phyloP scores from a whole-genome alignment of 1,140 invertebrate genomes.

The Papilio polyxenes region DNA sequence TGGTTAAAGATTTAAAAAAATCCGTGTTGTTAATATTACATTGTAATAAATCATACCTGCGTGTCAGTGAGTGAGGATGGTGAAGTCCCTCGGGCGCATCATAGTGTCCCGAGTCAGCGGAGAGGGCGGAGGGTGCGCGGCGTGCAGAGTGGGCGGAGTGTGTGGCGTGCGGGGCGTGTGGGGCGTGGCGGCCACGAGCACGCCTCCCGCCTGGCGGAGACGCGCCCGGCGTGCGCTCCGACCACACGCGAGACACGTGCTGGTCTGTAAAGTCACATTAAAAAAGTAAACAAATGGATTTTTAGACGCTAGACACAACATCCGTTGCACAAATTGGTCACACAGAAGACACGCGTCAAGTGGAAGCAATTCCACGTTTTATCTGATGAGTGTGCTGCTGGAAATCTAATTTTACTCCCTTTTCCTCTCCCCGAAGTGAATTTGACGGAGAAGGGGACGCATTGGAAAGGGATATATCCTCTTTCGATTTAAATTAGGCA shows the following conservation, averaged over 20 bases:
- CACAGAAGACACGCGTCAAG: too few species aligned
- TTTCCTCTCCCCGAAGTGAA: too few species aligned
- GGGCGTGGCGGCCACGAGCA: constrained; percentile 69
- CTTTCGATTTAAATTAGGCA: too few species aligned
- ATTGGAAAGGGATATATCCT: too few species aligned
- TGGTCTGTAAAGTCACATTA: constrained; percentile 83
- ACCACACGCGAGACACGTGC: constrained; percentile 94
- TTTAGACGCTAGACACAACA: too few species aligned
- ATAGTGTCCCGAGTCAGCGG: constrained; percentile 74
- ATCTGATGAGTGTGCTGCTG: too few species aligned
- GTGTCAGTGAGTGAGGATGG: constrained; percentile 45
- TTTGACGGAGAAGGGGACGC: too few species aligned
- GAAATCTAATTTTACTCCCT: too few species aligned
- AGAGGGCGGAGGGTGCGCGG: constrained; percentile 77
- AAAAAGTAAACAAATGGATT: too few species aligned
- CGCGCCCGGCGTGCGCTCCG: constrained; percentile 89
- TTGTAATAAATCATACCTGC: constrained; percentile 41
- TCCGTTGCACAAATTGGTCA: too few species aligned
- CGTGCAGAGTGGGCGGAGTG: constrained; percentile 52
- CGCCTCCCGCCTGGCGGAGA: constrained; percentile 86
- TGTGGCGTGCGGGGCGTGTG: constrained; percentile 39
- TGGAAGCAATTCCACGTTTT: too few species aligned
- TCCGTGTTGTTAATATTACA: background rate
- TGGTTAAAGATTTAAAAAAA: too few species aligned
- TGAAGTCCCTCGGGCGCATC: constrained; percentile 51